Conservation (phyloP, 2,797 vertebrate species). For the Acanthurus leucopareius region DNA sequence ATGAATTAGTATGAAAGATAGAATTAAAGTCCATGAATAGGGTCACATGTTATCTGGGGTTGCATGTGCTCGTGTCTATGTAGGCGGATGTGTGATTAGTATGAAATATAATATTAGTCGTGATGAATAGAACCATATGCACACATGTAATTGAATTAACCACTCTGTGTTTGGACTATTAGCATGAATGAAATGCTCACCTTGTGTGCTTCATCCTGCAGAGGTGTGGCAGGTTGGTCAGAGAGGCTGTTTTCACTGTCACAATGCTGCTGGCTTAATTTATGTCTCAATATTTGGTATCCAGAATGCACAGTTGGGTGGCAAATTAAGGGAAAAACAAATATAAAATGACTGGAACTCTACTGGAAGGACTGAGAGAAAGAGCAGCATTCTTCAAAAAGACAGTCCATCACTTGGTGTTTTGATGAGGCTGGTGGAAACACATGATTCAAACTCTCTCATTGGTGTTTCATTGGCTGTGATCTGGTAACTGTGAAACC, state of each 20-base stretch:
- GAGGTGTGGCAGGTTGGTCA: background rate
- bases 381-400: conserved; percentile 2
- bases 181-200: conserved; percentile 56
- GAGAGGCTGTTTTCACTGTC: conserved; percentile 22
- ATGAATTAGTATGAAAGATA: conserved; percentile 73
- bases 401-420: background rate
- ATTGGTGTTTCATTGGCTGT: background rate
- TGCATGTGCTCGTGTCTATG: conserved; percentile 25
- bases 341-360: conserved; percentile 10
- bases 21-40: conserved; percentile 71
- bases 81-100: conserved; percentile 55
- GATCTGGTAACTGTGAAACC: background rate
- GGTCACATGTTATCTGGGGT: conserved; percentile 57
- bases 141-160: conserved; percentile 70
- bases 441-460: background rate
- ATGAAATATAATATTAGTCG: conserved; percentile 75
- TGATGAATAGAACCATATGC: conserved; percentile 70
- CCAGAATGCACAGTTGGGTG: conserved; percentile 34
- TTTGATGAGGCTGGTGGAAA: conserved; percentile 4
- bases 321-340: conserved; percentile 22
- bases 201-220: conserved; percentile 17
- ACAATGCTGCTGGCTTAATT: conserved; percentile 21
- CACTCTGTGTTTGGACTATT: conserved; percentile 36
- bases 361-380: background rate
- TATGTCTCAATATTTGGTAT: conserved; percentile 21